Percentiles rank a stretch among this genome's conserved stretches.
phyloP scores from a whole-genome alignment of 2,113 vertebrate species.

The Butorides virescens region DNA sequence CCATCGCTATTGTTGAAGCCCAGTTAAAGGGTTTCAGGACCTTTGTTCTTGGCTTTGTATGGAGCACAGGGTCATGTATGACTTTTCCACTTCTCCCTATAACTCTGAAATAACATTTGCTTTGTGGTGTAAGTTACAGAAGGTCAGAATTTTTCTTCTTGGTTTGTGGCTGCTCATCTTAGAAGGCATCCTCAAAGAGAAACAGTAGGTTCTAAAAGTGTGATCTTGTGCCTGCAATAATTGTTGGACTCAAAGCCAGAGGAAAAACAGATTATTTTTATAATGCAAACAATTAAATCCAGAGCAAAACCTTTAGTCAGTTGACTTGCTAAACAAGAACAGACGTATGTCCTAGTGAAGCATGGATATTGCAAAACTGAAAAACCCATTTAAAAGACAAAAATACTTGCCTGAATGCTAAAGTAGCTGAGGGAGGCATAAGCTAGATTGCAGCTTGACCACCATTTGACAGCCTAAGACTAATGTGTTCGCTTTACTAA shows the following conservation, averaged over 20 bases:
- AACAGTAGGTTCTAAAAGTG: not conserved
- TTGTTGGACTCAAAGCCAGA: not conserved
- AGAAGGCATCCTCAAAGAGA: not conserved
- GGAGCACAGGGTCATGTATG: not conserved
- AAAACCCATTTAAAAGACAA: not conserved
- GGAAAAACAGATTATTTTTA: not conserved
- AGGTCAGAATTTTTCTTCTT: not conserved
- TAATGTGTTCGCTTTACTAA: not conserved
- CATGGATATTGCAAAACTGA: not conserved
- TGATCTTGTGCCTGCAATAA: not conserved
- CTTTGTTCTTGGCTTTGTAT: constrained; percentile 6
- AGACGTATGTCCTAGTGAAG: not conserved
- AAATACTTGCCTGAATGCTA: not conserved
- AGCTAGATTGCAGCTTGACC: not conserved
- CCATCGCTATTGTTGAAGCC: constrained; percentile 25
- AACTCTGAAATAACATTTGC: not conserved
- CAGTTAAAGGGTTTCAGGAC: not conserved
- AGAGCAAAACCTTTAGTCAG: not conserved
- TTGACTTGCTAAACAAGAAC: not conserved
- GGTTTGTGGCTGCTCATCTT: not conserved
- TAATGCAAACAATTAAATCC: not conserved
- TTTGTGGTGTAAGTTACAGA: not conserved
- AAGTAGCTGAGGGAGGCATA: not conserved
- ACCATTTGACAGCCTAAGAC: not conserved
- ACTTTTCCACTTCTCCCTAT: not conserved